phyloP scores from a whole-genome alignment of 2,113 vertebrate genomes.

The Chascanopsetta lugubris region DNA sequence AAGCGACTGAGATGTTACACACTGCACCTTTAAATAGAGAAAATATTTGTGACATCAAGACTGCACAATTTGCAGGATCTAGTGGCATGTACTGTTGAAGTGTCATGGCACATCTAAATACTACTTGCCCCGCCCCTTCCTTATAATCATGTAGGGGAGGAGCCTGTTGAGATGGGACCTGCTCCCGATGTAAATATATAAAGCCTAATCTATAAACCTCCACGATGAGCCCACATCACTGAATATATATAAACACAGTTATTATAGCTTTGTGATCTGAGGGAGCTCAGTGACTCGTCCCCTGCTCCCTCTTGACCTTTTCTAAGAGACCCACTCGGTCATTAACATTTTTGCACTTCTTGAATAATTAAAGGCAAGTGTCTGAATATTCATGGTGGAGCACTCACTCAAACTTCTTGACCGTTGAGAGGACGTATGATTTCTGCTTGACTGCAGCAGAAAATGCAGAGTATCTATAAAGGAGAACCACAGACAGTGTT shows the following conservation, averaged over 20 bases:
- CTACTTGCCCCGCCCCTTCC: too few relatives aligned
- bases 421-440: conserved; percentile 44
- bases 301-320: background rate
- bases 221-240: background rate
- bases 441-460: background rate
- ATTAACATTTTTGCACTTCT: background rate
- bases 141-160: too few relatives aligned
- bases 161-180: too few relatives aligned
- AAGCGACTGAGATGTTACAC: too few relatives aligned
- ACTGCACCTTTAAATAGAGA: too few relatives aligned
- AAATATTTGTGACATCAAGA: too few relatives aligned
- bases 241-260: background rate
- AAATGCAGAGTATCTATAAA: background rate
- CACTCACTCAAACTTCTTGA: conserved; percentile 74
- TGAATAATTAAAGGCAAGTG: background rate
- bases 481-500: background rate
- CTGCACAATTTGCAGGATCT: too few relatives aligned
- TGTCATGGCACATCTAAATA: too few relatives aligned
- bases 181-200: too few relatives aligned
- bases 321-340: background rate
- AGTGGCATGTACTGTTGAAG: too few relatives aligned
- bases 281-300: background rate
- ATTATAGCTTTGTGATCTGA: background rate
- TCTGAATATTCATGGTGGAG: background rate
- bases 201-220: too few relatives aligned